A percentile compares a stretch with the other conserved stretches of the same genome.
Conservation (phyloP, 53 echinoderm and acorn worm species). For the Actinopyga echinites region DNA sequence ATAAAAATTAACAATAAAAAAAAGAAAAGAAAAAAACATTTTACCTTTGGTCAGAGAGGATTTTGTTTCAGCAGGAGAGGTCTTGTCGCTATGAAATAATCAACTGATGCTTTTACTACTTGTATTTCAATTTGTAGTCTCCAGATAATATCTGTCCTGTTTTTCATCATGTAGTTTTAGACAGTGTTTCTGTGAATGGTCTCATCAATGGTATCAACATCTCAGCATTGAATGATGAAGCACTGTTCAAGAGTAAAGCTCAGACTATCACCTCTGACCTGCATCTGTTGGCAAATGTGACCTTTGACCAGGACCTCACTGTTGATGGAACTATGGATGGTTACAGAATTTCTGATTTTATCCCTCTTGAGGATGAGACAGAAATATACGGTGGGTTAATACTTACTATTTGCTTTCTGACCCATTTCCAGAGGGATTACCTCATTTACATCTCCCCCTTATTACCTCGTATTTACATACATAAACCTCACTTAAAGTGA, state of each 20-base stretch:
- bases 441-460: no score
- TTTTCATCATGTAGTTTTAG: not conserved
- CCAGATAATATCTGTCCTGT: not conserved
- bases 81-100: no score
- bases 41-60: no score
- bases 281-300: slow-evolving; percentile 44
- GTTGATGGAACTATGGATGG: slow-evolving; percentile 57
- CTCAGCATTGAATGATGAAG: slow-evolving; percentile 44
- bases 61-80: no score
- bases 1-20: no score
- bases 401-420: no score
- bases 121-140: no score
- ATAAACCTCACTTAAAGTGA: no score
- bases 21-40: no score
- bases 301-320: slow-evolving; percentile 29
- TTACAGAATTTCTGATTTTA: slow-evolving; percentile 25
- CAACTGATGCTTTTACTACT: no score
- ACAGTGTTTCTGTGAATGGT: slow-evolving; percentile 37
- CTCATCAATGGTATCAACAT: slow-evolving; percentile 56
- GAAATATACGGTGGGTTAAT: not conserved
- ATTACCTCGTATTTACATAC: no score
- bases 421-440: no score
- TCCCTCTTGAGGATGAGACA: slow-evolving; percentile 17
- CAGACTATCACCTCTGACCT: slow-evolving; percentile 29
- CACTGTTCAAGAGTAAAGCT: slow-evolving; percentile 36